phyloP scores from a whole-genome alignment of 2,113 vertebrate species.

The Oxygymnocypris stewartii region DNA sequence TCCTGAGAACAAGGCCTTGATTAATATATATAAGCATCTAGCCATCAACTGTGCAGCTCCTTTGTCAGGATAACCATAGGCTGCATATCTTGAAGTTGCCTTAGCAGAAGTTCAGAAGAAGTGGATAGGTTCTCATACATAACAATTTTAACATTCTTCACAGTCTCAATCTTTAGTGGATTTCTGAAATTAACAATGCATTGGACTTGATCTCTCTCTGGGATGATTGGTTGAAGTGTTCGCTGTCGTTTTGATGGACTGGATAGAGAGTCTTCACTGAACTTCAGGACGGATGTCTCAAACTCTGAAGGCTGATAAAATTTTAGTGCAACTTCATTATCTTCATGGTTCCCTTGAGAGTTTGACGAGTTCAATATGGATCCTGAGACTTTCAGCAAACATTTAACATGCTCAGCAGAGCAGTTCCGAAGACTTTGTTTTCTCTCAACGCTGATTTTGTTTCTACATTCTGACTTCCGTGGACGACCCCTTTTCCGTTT shows the following conservation, averaged over 20 bases:
- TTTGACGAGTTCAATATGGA: constrained; percentile 74
- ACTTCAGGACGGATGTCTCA: constrained; percentile 91
- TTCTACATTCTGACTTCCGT: constrained; percentile 79
- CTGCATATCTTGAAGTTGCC: constrained; percentile 97
- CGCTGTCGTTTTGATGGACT: constrained; percentile 71
- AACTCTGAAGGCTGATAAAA: constrained; percentile 92
- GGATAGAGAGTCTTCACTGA: constrained; percentile 81
- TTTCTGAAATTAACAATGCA: constrained; percentile 87
- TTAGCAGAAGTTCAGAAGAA: constrained; percentile 85
- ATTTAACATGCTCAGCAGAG: constrained; percentile 51
- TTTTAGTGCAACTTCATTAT: constrained; percentile 81
- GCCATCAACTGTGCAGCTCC: constrained; percentile 72
- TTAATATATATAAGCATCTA: constrained; percentile 12
- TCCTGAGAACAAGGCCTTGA: constrained; percentile 85
- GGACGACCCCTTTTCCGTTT: constrained; percentile 80
- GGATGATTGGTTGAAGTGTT: constrained; percentile 63
- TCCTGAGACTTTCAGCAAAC: constrained; percentile 59
- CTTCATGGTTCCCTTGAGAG: constrained; percentile 77
- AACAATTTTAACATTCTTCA: constrained; percentile 91
- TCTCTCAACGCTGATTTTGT: constrained; percentile 70
- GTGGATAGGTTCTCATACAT: constrained; percentile 89
- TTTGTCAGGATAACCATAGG: constrained; percentile 89
- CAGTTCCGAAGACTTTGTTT: constrained; percentile 70
- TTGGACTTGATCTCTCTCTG: constrained; percentile 68
- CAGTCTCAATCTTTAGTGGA: constrained; percentile 84